Percentiles rank a stretch among this genome's conserved stretches.
These are phyloP conservation scores for Nematopogon swammerdamellus DNA, from an alignment of 2,888 invertebrate genomes.

Conservation along the genomic window DNA sequence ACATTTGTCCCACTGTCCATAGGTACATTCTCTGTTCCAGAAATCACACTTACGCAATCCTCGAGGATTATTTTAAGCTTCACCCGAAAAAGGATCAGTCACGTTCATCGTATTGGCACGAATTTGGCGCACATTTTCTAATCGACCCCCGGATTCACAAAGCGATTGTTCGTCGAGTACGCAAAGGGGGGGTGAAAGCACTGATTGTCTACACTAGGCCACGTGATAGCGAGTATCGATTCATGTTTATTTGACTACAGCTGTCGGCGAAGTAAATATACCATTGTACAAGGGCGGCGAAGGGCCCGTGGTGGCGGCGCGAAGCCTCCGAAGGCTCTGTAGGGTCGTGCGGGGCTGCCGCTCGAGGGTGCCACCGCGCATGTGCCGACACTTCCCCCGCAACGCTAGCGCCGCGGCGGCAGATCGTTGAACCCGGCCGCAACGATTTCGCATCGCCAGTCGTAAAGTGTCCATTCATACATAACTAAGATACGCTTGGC, in stretches of 20 bases:
- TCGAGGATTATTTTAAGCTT: too few species aligned
- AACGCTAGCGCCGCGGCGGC: constrained; percentile 5
- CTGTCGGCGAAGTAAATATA: neutral
- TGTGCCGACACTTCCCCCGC: neutral
- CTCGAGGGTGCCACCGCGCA: neutral
- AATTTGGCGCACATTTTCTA: too few species aligned
- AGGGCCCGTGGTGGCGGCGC: neutral
- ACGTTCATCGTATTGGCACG: too few species aligned
- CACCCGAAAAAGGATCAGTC: too few species aligned
- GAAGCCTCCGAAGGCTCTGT: neutral
- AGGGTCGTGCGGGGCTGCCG: neutral
- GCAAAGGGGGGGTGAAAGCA: too few species aligned
- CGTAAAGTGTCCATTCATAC: constrained; percentile 46
- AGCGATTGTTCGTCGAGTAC: too few species aligned
- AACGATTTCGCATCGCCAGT: constrained; percentile 34
- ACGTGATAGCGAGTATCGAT: neutral
- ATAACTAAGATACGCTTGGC: neutral
- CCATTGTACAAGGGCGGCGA: neutral
- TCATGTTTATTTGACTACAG: neutral
- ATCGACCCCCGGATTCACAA: too few species aligned
- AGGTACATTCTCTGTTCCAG: too few species aligned
- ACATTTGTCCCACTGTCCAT: too few species aligned
- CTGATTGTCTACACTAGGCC: neutral
- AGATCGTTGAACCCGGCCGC: constrained; percentile 35
- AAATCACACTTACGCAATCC: too few species aligned